These are phyloP conservation scores for Amniataba percoides DNA, from an alignment of 2,797 vertebrate species.

Conservation along the genomic window DNA sequence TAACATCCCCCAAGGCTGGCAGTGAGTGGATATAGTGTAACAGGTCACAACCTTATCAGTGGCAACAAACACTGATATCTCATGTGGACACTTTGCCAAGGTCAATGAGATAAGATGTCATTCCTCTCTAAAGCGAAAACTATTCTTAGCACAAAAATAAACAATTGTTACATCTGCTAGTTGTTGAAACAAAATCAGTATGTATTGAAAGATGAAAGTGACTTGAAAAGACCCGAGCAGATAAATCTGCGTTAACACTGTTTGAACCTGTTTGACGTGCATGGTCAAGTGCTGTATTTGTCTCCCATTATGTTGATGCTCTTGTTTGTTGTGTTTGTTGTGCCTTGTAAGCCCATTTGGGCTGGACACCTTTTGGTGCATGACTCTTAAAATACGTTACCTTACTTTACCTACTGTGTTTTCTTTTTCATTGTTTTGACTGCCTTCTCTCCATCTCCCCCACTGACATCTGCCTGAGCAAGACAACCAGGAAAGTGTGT, in stretches of 20 bases:
- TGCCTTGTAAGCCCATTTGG: too few species aligned
- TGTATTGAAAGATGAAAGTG: background rate
- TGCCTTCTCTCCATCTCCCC: background rate
- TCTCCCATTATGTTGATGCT: too few species aligned
- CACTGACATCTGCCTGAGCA: background rate
- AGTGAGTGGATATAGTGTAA: constrained; percentile 1
- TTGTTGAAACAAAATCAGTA: background rate
- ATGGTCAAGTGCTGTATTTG: too few species aligned
- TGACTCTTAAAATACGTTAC: too few species aligned
- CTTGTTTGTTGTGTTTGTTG: too few species aligned
- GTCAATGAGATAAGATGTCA: constrained; percentile 52
- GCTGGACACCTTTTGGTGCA: too few species aligned
- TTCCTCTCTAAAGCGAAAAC: background rate
- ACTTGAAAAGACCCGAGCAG: too few species aligned
- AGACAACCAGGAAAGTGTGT: background rate
- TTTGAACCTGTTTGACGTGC: too few species aligned
- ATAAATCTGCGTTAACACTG: too few species aligned
- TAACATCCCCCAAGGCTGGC: constrained; percentile 3
- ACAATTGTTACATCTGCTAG: background rate
- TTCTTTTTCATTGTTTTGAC: background rate
- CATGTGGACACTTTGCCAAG: constrained; percentile 41
- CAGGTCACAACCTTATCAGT: constrained; percentile 65
- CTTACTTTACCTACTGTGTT: background rate
- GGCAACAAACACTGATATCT: constrained; percentile 61
- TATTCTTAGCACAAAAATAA: constrained; percentile 1